Conservation (phyloP, 2,888 invertebrate genomes). For the Drosophila fulvimacula region DNA sequence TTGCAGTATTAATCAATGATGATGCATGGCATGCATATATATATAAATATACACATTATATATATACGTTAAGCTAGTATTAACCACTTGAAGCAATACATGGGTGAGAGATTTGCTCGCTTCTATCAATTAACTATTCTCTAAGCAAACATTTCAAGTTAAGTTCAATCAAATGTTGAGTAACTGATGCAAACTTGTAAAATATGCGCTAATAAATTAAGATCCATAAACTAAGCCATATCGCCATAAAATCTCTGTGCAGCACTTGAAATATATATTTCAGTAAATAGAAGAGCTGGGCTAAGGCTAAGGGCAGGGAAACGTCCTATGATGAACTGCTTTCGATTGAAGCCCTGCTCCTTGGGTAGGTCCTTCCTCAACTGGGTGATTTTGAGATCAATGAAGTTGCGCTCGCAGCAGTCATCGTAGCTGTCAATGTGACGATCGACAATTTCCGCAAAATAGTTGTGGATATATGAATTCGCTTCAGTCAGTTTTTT, state of each 20-base stretch:
- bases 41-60: not conserved
- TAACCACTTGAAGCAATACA: slow-evolving; percentile 52
- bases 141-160: slow-evolving; percentile 23
- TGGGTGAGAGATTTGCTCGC: slow-evolving; percentile 30
- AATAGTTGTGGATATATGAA: slow-evolving; percentile 85
- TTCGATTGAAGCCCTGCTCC: slow-evolving; percentile 77
- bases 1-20: slow-evolving; percentile 62
- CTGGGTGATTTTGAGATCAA: slow-evolving; percentile 88
- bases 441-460: slow-evolving; percentile 86
- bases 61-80: slow-evolving; percentile 47
- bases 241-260: not conserved
- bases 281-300: no score
- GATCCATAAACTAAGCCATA: slow-evolving; percentile 9
- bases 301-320: slow-evolving; percentile 87
- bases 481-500: slow-evolving; percentile 85
- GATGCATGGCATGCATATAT: slow-evolving; percentile 50
- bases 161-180: slow-evolving; percentile 16
- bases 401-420: slow-evolving; percentile 86
- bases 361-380: slow-evolving; percentile 85
- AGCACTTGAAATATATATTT: not conserved
- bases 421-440: slow-evolving; percentile 84
- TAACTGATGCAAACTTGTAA: slow-evolving; percentile 36
- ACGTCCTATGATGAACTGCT: slow-evolving; percentile 88
- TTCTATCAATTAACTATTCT: slow-evolving; percentile 18
- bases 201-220: slow-evolving; percentile 48